Evolutionary conservation across 2,797 vertebrate species (phyloP), one percentile per base, ranked within the genome.

Genomic region (Gymnothorax reevesii): DNA sequence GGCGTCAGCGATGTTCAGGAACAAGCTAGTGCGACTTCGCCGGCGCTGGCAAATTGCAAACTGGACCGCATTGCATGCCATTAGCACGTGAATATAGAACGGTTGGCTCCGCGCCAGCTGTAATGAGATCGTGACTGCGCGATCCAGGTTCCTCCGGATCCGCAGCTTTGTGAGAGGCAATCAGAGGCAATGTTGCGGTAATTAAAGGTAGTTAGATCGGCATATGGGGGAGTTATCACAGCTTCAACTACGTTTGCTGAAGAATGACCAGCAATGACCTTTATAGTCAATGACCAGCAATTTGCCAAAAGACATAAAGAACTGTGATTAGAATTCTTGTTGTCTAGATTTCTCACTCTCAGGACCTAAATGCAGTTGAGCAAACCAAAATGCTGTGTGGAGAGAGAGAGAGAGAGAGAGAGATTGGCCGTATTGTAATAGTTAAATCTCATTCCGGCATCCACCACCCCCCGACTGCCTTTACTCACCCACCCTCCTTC

Each of bases 401-500:
- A 33, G 90, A 87, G 88, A 90, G 88, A 20, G 25, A 73, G 33
- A 49, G 9, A 69, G 17, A 83, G 57, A 64, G 62, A 86, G 62
- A 10, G 80, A 87, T 15, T 54, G 22, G 3, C 86, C 25, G 86
- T 20, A 27, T 22, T n/a, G 89, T 87, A 92, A 92, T 89, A 88
- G 92, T 92, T 88, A 92, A 91, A 88, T 90, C 89, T 85, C 64
- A 22, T 52, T 57, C 54, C 84, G 27, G 59, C 83, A 52, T 60
- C 22, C 54, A 52, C 79, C 54, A 69, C 88, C 86, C 92, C 93
- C 88, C 90, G 84, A 88, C 88, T 90, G 71, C 91, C 92, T 90
- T 94, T 88, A 88, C 88, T 85, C 92, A 13, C 89, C 86, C 92
- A 93, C 88, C 90, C 86, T 87, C 89, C 93, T 88, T 90, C 85